Base-by-base conservation (phyloP, 2,113 vertebrate genomes). In the Xiphias gladius region DNA sequence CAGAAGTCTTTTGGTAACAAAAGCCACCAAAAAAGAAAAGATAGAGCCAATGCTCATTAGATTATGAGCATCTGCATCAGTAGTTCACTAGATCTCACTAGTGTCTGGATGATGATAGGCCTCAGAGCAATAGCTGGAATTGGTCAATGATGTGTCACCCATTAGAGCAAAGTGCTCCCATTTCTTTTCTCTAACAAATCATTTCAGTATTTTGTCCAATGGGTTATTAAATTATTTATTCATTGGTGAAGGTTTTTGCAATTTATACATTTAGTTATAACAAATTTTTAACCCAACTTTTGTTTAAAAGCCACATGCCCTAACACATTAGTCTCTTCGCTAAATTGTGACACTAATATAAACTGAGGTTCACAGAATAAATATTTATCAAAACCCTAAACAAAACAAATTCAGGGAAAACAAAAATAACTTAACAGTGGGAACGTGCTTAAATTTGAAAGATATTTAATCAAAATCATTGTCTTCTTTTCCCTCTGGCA, bases 401-500 rank as follows among this genome's bases (percentile, higher is more conserved):
- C 82, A 80, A 83, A 87, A 86, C 80, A 81, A 86, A 83, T 71
- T 30, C 54, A 70, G 35, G n/a, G 37, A 37, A 65, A 30, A 74
- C 69, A 78, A 48, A 75, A 84, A 82, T 81, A 87, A 66, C 67
- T 50, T 32, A 61, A 80, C 76, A 67, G 76, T 28, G 48, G 74
- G 61, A 80, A 66, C 69, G 83, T 80, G 74, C 41, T 84, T 75
- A 43, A 75, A 82, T 76, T 77, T 58, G 22, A 78, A 89, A 65
- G 74, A 65, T 68, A 87, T 83, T 91, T 91, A 91, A 88, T 93
- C 86, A 85, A 48, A 80, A 13, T 61, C 67, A n/a, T 32, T 62
- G 30, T 88, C 81, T 62, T 82, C 78, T 50, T 83, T 93, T 66
- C 57, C 90, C 81, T 75, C 59, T 19, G 91, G 91, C 88, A 73